Percentiles rank a stretch among this genome's conserved stretches.
phyloP scores from a whole-genome alignment of 2,888 invertebrate species.

The Agonopterix subpropinquella region DNA sequence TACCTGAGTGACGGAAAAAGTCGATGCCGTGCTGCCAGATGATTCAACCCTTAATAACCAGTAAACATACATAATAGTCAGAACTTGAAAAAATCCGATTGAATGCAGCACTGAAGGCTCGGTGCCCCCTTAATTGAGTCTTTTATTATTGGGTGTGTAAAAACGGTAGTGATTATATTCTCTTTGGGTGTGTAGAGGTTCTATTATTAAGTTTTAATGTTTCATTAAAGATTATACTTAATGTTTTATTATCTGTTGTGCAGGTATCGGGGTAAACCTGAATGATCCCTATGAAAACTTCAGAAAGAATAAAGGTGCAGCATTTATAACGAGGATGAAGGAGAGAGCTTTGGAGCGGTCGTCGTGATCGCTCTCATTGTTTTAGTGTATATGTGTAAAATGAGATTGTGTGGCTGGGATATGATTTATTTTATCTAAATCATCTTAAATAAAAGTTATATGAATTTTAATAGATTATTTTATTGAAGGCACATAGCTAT shows the following conservation, averaged over 20 bases:
- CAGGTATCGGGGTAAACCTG: slow-evolving; percentile 93
- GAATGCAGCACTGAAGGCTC: too few relatives aligned
- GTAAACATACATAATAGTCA: too few relatives aligned
- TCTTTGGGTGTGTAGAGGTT: too few relatives aligned
- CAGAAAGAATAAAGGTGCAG: slow-evolving; percentile 96
- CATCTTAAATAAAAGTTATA: slow-evolving; percentile 60
- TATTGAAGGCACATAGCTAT: background rate
- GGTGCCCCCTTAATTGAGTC: too few relatives aligned
- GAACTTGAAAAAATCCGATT: too few relatives aligned
- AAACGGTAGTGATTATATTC: too few relatives aligned
- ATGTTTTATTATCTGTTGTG: background rate
- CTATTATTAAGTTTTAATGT: too few relatives aligned
- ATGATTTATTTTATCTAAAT: slow-evolving; percentile 72
- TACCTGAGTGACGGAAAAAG: too few relatives aligned
- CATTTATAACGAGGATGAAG: slow-evolving; percentile 95
- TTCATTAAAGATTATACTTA: too few relatives aligned
- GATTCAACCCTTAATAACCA: too few relatives aligned
- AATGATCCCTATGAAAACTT: slow-evolving; percentile 98
- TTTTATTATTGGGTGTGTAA: too few relatives aligned
- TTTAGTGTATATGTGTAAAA: slow-evolving; percentile 63
- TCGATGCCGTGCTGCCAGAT: too few relatives aligned
- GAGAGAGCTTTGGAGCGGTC: slow-evolving; percentile 87
- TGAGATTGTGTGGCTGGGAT: slow-evolving; percentile 52
- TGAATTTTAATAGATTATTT: slow-evolving; percentile 36
- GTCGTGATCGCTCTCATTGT: slow-evolving; percentile 47